Conservation (phyloP, 2,113 vertebrate genomes). For the Micromys minutus region DNA sequence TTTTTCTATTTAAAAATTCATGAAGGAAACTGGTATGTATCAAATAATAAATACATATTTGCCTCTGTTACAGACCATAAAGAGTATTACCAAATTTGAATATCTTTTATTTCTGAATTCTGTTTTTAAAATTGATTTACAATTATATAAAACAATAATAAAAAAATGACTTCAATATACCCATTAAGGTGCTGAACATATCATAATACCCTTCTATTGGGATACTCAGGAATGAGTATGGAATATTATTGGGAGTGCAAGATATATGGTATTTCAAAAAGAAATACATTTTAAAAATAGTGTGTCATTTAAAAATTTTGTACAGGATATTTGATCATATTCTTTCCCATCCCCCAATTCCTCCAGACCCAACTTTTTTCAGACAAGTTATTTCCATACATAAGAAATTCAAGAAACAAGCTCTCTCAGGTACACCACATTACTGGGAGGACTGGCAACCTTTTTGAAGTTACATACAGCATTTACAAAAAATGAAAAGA, state of each 20-base stretch:
- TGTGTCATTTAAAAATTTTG: neutral
- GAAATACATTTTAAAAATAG: neutral
- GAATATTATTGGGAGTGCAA: neutral
- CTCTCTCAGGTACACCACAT: neutral
- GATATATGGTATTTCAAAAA: neutral
- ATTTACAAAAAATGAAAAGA: neutral
- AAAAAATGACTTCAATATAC: neutral
- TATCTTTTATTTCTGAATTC: neutral
- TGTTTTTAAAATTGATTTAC: neutral
- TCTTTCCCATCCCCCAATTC: neutral
- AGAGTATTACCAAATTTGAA: neutral
- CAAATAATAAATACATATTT: neutral
- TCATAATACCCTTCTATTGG: neutral
- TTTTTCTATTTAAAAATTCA: neutral
- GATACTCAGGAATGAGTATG: neutral
- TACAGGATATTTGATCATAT: neutral
- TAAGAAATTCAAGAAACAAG: neutral
- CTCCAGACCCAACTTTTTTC: neutral
- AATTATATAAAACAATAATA: neutral
- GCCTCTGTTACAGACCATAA: neutral
- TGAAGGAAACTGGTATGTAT: neutral
- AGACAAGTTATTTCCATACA: neutral
- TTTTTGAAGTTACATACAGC: constrained; percentile 2
- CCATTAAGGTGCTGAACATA: neutral
- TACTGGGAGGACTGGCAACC: neutral